These are phyloP conservation scores for Psittacula echo DNA, from an alignment of 2,797 vertebrate genomes.

Conservation along the genomic window DNA sequence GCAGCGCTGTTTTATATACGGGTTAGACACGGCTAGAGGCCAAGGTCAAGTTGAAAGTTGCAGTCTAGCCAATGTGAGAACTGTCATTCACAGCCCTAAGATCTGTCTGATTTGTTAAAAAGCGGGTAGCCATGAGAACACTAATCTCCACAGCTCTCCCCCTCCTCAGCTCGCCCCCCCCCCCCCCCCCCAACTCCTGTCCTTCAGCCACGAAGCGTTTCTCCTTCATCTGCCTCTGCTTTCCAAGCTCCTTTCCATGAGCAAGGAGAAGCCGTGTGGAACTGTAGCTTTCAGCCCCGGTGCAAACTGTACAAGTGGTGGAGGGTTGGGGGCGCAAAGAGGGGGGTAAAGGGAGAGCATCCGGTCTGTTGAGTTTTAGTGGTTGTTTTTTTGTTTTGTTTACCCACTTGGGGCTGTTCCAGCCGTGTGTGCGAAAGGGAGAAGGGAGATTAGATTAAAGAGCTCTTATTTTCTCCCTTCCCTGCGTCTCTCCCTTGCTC, in stretches of 20 bases:
- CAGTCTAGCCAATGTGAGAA: slow-evolving; percentile 83
- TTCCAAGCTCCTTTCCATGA: background rate
- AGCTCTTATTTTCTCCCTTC: background rate
- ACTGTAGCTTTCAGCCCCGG: background rate
- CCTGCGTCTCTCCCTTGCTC: background rate
- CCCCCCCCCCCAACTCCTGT: background rate
- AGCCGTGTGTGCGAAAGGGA: background rate
- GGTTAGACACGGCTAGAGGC: slow-evolving; percentile 86
- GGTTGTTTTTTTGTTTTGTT: slow-evolving; percentile 45
- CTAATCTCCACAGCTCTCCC: background rate
- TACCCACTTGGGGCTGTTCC: slow-evolving; percentile 26
- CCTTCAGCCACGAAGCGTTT: background rate
- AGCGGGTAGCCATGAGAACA: slow-evolving; percentile 69
- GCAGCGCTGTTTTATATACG: slow-evolving; percentile 76
- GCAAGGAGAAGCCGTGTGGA: slow-evolving; percentile 16
- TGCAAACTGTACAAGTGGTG: background rate
- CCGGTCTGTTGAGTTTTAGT: slow-evolving; percentile 32
- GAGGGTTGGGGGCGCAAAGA: background rate
- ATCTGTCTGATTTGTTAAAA: slow-evolving; percentile 78
- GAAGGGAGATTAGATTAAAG: background rate
- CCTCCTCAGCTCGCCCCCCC: background rate
- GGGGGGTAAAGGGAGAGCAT: background rate
- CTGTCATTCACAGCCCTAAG: slow-evolving; percentile 76
- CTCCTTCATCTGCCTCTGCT: background rate
- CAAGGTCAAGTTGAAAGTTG: slow-evolving; percentile 99